Conservation (phyloP, 2,113 vertebrate species). For the Scortum barcoo region DNA sequence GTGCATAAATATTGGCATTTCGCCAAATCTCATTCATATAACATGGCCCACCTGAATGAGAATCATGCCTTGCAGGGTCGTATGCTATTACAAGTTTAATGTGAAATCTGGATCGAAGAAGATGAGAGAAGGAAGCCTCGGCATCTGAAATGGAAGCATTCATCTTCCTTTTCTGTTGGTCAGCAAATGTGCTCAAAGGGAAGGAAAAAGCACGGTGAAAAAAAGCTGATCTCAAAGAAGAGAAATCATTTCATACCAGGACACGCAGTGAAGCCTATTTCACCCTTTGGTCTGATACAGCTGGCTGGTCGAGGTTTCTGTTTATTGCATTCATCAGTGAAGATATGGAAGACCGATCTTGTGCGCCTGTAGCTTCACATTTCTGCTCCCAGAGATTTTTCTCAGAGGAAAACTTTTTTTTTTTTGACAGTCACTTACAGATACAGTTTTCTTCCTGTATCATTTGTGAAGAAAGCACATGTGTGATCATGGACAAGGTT, state of each 20-base stretch:
- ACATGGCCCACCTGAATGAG: slow-evolving; percentile 82
- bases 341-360: slow-evolving; percentile 16
- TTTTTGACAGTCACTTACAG: slow-evolving; percentile 41
- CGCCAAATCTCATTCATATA: slow-evolving; percentile 86
- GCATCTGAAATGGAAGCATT: slow-evolving; percentile 83
- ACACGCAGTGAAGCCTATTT: slow-evolving; percentile 56
- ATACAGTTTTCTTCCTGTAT: slow-evolving; percentile 55
- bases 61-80: slow-evolving; percentile 81
- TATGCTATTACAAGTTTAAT: slow-evolving; percentile 87
- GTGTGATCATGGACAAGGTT: slow-evolving; percentile 62
- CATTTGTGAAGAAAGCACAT: slow-evolving; percentile 60
- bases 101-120: slow-evolving; percentile 80
- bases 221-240: slow-evolving; percentile 75
- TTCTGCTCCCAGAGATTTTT: slow-evolving; percentile 29
- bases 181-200: slow-evolving; percentile 79
- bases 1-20: slow-evolving; percentile 88
- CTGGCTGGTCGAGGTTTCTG: slow-evolving; percentile 13
- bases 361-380: slow-evolving; percentile 28
- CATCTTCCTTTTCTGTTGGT: slow-evolving; percentile 85
- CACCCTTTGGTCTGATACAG: slow-evolving; percentile 52
- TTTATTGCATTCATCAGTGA: slow-evolving; percentile 66
- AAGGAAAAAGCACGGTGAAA: slow-evolving; percentile 64
- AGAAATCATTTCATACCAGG: slow-evolving; percentile 75
- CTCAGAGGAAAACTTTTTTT: slow-evolving; percentile 27
- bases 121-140: slow-evolving; percentile 68